phyloP scores from a whole-genome alignment of 2,797 vertebrate genomes.

The Arremon brunneinucha region DNA sequence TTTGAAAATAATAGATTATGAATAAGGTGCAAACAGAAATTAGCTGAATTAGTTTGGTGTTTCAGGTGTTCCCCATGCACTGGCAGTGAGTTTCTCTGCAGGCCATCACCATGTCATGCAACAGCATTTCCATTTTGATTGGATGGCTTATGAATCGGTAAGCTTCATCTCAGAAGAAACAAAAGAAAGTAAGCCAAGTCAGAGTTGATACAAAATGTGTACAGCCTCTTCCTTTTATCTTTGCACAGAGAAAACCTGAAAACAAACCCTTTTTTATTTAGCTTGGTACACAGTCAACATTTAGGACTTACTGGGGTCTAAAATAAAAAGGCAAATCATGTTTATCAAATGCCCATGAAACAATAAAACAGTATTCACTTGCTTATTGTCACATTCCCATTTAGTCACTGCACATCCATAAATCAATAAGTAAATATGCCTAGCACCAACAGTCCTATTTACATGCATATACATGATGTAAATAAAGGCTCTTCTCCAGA shows the following conservation, averaged over 20 bases:
- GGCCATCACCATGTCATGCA: not conserved
- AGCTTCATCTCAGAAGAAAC: not conserved
- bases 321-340: not conserved
- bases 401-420: not conserved
- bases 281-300: not conserved
- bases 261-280: not conserved
- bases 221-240: not conserved
- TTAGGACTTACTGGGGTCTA: not conserved
- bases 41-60: not conserved
- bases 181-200: not conserved
- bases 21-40: not conserved
- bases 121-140: not conserved
- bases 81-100: not conserved
- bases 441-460: not conserved
- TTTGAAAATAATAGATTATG: not conserved
- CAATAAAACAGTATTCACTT: not conserved
- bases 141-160: not conserved
- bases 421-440: not conserved
- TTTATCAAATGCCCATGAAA: not conserved
- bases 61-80: not conserved
- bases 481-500: slow-evolving; percentile 1
- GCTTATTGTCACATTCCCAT: not conserved
- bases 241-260: not conserved
- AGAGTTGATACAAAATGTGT: not conserved
- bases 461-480: not conserved